These are phyloP conservation scores for Tympanoctomys barrerae DNA, from an alignment of 2,797 vertebrate genomes.

Conservation along the genomic window DNA sequence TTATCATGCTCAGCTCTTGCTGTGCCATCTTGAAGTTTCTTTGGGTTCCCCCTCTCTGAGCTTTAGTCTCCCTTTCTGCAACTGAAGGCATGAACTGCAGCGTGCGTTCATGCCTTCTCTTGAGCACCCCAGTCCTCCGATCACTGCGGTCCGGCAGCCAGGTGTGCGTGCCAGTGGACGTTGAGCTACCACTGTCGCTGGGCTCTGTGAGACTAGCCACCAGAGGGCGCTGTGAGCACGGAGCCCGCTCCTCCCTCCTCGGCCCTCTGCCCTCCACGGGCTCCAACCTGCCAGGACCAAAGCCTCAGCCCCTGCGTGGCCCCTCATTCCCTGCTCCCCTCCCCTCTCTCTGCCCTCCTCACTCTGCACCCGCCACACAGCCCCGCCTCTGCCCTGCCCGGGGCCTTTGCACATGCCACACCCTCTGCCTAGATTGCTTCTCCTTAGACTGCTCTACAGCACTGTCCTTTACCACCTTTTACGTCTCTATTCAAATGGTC, in stretches of 20 bases:
- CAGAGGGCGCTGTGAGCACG: neutral
- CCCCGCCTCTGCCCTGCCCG: neutral
- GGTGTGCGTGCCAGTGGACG: neutral
- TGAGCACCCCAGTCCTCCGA: neutral
- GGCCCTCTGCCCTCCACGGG: neutral
- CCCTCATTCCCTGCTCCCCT: rapidly evolving
- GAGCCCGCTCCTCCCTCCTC: neutral
- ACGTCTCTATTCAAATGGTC: neutral
- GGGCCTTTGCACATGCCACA: neutral
- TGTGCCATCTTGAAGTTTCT: neutral
- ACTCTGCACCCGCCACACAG: neutral
- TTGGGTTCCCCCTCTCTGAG: neutral
- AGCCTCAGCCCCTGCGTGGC: neutral
- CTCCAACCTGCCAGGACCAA: neutral
- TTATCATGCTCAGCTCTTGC: neutral
- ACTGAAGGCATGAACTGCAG: neutral
- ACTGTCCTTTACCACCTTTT: neutral
- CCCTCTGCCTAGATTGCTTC: neutral
- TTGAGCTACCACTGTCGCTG: neutral
- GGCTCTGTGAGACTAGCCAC: neutral
- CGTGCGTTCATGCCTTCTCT: neutral
- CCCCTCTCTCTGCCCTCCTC: neutral
- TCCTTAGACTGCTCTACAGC: neutral
- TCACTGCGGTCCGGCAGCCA: neutral
- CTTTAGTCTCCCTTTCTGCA: neutral